Percentiles rank a stretch among this genome's conserved stretches.
phyloP scores from a whole-genome alignment of 2,113 vertebrate species.

The Saccopteryx bilineata region DNA sequence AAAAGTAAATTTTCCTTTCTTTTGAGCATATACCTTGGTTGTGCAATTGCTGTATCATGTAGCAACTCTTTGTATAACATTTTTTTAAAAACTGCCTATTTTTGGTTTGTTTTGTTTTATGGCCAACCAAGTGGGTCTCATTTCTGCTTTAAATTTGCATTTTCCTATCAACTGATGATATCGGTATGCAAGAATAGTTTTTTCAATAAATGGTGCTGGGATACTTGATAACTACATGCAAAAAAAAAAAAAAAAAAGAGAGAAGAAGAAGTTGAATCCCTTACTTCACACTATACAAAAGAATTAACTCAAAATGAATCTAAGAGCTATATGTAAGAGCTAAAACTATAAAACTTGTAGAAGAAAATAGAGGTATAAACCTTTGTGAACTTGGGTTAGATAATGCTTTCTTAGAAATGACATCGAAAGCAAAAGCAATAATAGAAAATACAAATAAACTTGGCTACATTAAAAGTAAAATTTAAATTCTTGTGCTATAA shows the following conservation, averaged over 20 bases:
- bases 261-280: background rate
- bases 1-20: background rate
- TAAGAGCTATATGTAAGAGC: background rate
- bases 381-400: background rate
- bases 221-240: background rate
- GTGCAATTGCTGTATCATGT: background rate
- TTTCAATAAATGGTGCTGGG: background rate
- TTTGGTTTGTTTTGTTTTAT: background rate
- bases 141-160: background rate
- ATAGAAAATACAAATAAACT: conserved; percentile 20
- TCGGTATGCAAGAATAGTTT: background rate
- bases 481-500: background rate
- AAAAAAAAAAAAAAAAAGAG: conserved; percentile 4
- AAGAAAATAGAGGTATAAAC: background rate
- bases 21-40: background rate
- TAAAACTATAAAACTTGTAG: background rate
- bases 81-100: background rate
- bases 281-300: background rate
- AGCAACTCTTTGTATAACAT: background rate
- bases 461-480: background rate
- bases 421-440: background rate
- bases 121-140: background rate
- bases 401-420: background rate
- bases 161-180: background rate
- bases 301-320: background rate